Evolutionary conservation across 2,113 vertebrate genomes (phyloP).

Genomic region (Clarias gariepinus): DNA sequence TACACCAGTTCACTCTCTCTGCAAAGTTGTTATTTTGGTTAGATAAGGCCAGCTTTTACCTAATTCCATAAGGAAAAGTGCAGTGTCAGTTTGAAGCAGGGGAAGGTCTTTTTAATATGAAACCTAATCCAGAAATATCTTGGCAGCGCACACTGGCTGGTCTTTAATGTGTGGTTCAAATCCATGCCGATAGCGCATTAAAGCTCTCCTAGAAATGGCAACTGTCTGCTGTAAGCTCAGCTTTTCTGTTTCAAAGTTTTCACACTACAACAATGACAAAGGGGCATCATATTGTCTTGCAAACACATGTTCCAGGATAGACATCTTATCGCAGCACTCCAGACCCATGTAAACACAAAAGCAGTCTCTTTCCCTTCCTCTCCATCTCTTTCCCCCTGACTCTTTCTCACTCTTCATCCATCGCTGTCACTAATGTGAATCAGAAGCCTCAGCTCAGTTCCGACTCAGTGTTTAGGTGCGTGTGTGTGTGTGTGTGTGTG

Average conservation of each 20-base stretch:
- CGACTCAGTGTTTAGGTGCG: slow-evolving; percentile 26
- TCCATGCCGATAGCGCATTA: slow-evolving; percentile 54
- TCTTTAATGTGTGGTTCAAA: slow-evolving; percentile 59
- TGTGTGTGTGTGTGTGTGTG: slow-evolving; percentile 27
- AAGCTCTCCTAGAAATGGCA: slow-evolving; percentile 53
- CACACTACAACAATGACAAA: slow-evolving; percentile 58
- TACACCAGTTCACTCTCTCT: slow-evolving; percentile 28
- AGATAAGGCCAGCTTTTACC: slow-evolving; percentile 54
- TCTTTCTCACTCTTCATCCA: slow-evolving; percentile 44
- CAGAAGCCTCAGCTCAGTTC: slow-evolving; percentile 41
- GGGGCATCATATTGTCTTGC: slow-evolving; percentile 61
- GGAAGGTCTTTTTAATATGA: slow-evolving; percentile 60
- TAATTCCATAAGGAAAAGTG: slow-evolving; percentile 43
- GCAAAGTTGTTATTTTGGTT: slow-evolving; percentile 44
- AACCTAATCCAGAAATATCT: slow-evolving; percentile 61
- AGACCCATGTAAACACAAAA: slow-evolving; percentile 65
- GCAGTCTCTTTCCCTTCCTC: slow-evolving; percentile 44
- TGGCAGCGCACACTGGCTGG: slow-evolving; percentile 50
- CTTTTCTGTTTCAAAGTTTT: slow-evolving; percentile 54
- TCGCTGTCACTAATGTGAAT: slow-evolving; percentile 51
- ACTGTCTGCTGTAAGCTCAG: slow-evolving; percentile 48
- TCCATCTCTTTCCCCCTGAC: slow-evolving; percentile 35
- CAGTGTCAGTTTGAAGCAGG: slow-evolving; percentile 48
- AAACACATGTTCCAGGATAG: slow-evolving; percentile 61
- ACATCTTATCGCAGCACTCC: slow-evolving; percentile 64